Evolutionary conservation across 2,888 invertebrate species (phyloP), one percentile per base, ranked within the genome.

Genomic region (Tenthredo livida): DNA sequence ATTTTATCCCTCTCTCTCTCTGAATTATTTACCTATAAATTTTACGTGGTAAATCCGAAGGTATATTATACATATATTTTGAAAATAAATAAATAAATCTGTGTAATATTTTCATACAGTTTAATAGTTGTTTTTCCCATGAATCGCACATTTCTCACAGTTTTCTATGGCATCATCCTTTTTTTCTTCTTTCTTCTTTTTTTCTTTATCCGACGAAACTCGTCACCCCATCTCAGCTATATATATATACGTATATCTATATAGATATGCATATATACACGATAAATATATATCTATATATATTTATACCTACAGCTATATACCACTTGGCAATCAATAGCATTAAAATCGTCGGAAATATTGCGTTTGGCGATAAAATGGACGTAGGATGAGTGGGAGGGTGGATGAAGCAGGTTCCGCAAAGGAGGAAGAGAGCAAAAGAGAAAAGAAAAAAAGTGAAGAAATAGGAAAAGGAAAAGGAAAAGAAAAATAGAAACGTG

Each of bases 321-420:
- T 77, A 77, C 77, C 47, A 77, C 77, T 77, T 70, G 73, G 77
- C 73, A 84, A 84, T 86, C 78, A 67, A 84, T 84, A 84, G 67
- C 87, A 87, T 88, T 87, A 88, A 89, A 88, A 88, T 87, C 87
- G 86, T 84, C 85, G 87, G 88, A 89, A 90, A 91, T 90, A 90
- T 91, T 89, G 89, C 86, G 85, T 84, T 67, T 82, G 85, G 84
- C 88, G 87, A 85, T 88, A 88, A 88, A 88, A 77, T 17, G 77
- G 54, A 54, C 25, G n/a, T n/a, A 77, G n/a, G 33, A 54, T 54
- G 54, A 54, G 77, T 15, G 6, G 2, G 40, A 40, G 15, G 37
- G n/a, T 1, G 21, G 61, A 21, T 29, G 12, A n/a, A 78, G 75
- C n/a, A 43, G 37, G 58, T 43, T 43, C 47, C 75, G 73, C 50